Base-by-base conservation (phyloP, 2,888 invertebrate genomes). In the Mesochorus sp. region DNA sequence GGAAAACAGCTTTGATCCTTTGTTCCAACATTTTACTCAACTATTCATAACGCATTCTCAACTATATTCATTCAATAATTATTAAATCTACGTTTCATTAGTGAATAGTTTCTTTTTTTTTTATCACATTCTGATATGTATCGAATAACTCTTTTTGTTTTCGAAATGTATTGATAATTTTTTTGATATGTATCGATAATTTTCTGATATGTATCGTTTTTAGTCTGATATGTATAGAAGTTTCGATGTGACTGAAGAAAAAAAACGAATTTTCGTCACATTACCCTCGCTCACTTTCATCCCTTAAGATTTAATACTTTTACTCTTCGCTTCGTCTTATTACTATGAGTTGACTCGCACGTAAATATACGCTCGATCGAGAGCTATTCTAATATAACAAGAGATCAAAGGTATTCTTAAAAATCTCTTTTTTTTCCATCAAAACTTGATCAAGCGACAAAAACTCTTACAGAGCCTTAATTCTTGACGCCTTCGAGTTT, bases 41-140 rank as follows among this genome's bases (percentile, higher is more conserved):
- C 37, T 62, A 53, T 59, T 55, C 24, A 31, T 19, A 72, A 62
- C n/a, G 53, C 24, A n/a, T 49, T 62, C 51, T 31, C 39, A 72
- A 1, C 42, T 62, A 31, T 66, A n/a, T 12, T 26, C 42, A 21
- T 28, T 64, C 57, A n/a, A 51, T 34, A 28, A 66, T 37, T 31
- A 37, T 42, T 57, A 62, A 68, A 39, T 14, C 39, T 66, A 67
- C 39, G 14, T 53, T 19, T 44, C 10, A 14, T 62, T 37, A 57
- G 64, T 21, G 64, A 67, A 68, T 68, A 62, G 37, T 55, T 72
- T 3, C n/a, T 12, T 19, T 14, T 39, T 14, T 31, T 47, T 70
- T 71, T 78, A 78, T 78, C 78, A 78, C 78, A 78, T 74, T 73
- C 68, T 64, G 73, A 78, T 75, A 75, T 75, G 67, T 55, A 55